Conservation (phyloP, 2,888 invertebrate species). For the Limenitis camilla region DNA sequence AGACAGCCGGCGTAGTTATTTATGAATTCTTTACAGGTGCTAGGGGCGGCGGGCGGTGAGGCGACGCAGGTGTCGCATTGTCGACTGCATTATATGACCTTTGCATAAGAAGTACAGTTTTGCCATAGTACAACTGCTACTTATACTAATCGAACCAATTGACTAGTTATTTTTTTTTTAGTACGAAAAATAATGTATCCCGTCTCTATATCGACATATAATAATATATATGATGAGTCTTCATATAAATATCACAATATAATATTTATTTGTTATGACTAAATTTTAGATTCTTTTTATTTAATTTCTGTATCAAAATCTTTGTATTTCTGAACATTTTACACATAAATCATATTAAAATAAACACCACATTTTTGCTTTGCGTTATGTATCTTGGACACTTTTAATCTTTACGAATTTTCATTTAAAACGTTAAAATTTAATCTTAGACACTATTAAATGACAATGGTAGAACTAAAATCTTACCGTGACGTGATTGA, state of each 20-base stretch:
- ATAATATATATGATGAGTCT: too few species aligned
- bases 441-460: too few species aligned
- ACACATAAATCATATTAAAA: too few species aligned
- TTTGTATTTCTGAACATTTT: too few species aligned
- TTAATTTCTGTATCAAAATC: too few species aligned
- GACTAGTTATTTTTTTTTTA: neutral
- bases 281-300: too few species aligned
- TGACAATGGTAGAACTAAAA: too few species aligned
- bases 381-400: neutral
- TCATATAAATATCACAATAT: too few species aligned
- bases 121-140: constrained; percentile 16
- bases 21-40: constrained; percentile 66
- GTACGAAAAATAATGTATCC: too few species aligned
- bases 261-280: too few species aligned
- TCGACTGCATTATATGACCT: constrained; percentile 58
- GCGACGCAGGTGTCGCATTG: constrained; percentile 61
- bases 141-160: constrained; percentile 3
- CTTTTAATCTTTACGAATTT: neutral
- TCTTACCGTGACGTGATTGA: neutral
- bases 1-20: constrained; percentile 46
- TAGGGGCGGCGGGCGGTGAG: constrained; percentile 28
- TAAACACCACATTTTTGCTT: too few species aligned
- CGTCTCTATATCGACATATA: too few species aligned
- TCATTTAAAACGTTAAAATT: neutral
- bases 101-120: constrained; percentile 57